A percentile compares a stretch with the other conserved stretches of the same genome.
phyloP scores from a whole-genome alignment of 2,888 invertebrate species.

The Macrosoma leucophasiata region DNA sequence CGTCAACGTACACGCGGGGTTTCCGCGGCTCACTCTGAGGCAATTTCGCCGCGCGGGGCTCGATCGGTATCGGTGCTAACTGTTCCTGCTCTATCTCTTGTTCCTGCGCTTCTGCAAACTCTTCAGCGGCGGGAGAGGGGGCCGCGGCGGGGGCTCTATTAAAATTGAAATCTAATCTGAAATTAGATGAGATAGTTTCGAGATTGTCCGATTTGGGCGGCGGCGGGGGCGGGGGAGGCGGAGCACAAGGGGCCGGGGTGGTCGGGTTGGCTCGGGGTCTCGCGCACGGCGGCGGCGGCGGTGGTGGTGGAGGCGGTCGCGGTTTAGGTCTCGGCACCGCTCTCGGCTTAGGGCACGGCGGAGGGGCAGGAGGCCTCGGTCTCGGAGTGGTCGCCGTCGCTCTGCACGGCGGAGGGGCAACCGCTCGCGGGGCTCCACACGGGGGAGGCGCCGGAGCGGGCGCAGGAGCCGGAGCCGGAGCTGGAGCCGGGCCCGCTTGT shows the following conservation, averaged over 20 bases:
- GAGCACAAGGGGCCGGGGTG: slow-evolving; percentile 42
- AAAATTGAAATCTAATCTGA: slow-evolving; percentile 59
- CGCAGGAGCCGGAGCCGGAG: slow-evolving; percentile 28
- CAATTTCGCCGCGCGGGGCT: slow-evolving; percentile 54
- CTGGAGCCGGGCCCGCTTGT: slow-evolving; percentile 37
- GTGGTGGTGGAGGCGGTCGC: slow-evolving; percentile 34
- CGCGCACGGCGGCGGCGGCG: slow-evolving; percentile 45
- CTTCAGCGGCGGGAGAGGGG: slow-evolving; percentile 33
- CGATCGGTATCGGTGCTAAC: slow-evolving; percentile 43
- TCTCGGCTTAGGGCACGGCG: slow-evolving; percentile 32
- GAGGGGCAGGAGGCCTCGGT: slow-evolving; percentile 33
- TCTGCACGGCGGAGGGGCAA: slow-evolving; percentile 28
- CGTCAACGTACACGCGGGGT: slow-evolving; percentile 64
- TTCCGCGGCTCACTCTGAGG: slow-evolving; percentile 45
- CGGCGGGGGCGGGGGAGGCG: slow-evolving; percentile 43
- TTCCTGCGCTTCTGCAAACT: slow-evolving; percentile 23
- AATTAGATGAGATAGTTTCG: slow-evolving; percentile 57
- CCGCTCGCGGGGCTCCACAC: slow-evolving; percentile 27
- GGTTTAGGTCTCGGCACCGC: slow-evolving; percentile 31
- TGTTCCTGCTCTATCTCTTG: slow-evolving; percentile 29
- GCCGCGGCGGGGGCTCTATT: slow-evolving; percentile 46
- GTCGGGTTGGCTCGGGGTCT: slow-evolving; percentile 54
- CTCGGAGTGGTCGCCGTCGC: slow-evolving; percentile 27
- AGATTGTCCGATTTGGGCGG: slow-evolving; percentile 45
- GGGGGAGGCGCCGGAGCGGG: slow-evolving; percentile 24